Evolutionary conservation across 2,888 invertebrate species (phyloP).

Genomic region (Cryptosula pallasiana): DNA sequence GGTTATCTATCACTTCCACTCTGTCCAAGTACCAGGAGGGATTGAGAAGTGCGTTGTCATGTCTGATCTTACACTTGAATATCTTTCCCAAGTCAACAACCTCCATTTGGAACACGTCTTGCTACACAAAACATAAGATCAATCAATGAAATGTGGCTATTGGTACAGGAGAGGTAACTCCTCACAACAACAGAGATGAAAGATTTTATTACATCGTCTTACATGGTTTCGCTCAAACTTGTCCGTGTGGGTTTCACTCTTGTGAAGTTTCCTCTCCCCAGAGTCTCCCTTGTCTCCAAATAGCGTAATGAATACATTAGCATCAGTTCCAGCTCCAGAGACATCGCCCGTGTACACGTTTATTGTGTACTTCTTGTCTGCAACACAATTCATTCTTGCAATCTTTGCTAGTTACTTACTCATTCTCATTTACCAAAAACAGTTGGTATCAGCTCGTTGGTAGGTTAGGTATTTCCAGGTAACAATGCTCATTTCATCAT

Average conservation of each 20-base stretch:
- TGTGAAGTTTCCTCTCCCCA: slow-evolving; percentile 49
- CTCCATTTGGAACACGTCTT: slow-evolving; percentile 47
- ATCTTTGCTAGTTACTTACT: no score
- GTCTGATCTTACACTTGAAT: slow-evolving; percentile 49
- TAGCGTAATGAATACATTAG: slow-evolving; percentile 51
- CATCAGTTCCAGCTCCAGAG: slow-evolving; percentile 51
- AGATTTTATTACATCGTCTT: no score
- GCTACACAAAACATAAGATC: no score
- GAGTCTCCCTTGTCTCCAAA: slow-evolving; percentile 51
- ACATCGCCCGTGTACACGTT: slow-evolving; percentile 50
- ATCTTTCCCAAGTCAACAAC: slow-evolving; percentile 50
- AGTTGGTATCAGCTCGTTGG: no score
- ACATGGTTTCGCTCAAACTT: slow-evolving; percentile 52
- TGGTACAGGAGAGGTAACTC: no score
- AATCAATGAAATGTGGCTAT: no score
- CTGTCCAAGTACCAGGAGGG: slow-evolving; percentile 50
- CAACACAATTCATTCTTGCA: no score
- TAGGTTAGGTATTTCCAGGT: no score
- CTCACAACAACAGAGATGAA: no score
- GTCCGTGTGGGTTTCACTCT: slow-evolving; percentile 50
- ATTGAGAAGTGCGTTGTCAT: slow-evolving; percentile 49
- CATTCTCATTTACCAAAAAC: no score
- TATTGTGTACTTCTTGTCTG: slow-evolving; percentile 49
- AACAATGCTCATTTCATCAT: no score
- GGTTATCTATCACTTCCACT: slow-evolving; percentile 45